phyloP scores from a whole-genome alignment of 2,888 invertebrate species.

The Epirrhoe tristata region DNA sequence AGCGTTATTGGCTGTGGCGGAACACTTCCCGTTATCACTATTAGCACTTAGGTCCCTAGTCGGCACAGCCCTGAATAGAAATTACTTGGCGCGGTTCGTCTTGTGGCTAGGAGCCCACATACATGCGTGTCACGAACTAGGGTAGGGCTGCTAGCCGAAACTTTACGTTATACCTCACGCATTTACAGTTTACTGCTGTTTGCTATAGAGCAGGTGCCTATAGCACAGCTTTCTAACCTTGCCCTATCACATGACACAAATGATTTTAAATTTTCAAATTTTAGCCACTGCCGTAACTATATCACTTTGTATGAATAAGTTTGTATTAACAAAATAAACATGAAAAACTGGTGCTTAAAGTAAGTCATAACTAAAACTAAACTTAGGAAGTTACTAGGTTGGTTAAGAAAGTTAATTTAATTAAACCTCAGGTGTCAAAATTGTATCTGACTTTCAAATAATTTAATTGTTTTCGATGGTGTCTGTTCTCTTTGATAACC shows the following conservation, averaged over 20 bases:
- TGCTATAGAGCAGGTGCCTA: not conserved
- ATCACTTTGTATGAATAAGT: not conserved
- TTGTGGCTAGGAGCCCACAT: conserved; percentile 44
- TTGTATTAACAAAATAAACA: not conserved
- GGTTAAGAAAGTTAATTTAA: not conserved
- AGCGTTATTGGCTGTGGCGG: conserved; percentile 53
- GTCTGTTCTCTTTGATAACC: too few relatives aligned
- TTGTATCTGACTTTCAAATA: too few relatives aligned
- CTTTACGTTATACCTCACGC: conserved; percentile 8
- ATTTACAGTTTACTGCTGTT: conserved; percentile 15
- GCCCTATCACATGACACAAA: too few relatives aligned
- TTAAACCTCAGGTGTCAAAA: not conserved
- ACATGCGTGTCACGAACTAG: conserved; percentile 71
- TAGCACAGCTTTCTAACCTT: not conserved
- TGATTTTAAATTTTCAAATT: too few relatives aligned
- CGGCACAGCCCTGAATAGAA: conserved; percentile 69
- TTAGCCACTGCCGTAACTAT: too few relatives aligned
- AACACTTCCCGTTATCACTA: conserved; percentile 66
- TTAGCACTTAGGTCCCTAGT: conserved; percentile 69
- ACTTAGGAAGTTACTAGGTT: not conserved
- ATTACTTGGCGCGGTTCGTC: conserved; percentile 62
- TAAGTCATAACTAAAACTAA: not conserved
- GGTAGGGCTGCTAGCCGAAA: conserved; percentile 28
- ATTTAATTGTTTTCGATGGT: too few relatives aligned
- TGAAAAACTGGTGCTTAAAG: not conserved